Base-by-base conservation (phyloP, 1,140 invertebrate genomes). In the Pogonomyrmex californicus region DNA sequence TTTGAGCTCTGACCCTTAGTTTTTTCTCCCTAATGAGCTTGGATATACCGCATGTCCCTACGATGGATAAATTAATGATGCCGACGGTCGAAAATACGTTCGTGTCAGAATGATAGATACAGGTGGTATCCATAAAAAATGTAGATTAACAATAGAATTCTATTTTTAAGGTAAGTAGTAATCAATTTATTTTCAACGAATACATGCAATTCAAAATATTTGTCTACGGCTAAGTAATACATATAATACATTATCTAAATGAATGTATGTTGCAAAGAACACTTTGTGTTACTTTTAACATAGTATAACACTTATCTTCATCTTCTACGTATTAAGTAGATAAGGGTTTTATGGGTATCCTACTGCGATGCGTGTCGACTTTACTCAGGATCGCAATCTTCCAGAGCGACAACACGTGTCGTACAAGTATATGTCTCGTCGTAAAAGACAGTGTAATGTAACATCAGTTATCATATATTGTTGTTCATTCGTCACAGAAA, bases 21-120 rank as follows among this genome's bases (percentile, higher is more conserved):
- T 87, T 66, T 58, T 56, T 17, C 4, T n/a, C 17, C 36, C 44
- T 70, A 83, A 91, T 85, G 78, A 90, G 86, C 60, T 58, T 86
- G 73, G 63, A 89, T 85, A 89, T 85, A 79, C 60, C 82, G 88
- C 89, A 87, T 92, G 81, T 85, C 90, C 58, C 49, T 82, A 88
- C 91, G 93, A 94, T 93, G 89, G 90, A 93, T 93, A 93, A 94
- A 94, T 93, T 94, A 92, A 93, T 93, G 92, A 93, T 92, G 82
- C 78, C 65, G 82, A 86, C 88, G 88, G 88, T 66, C 70, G 88
- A 77, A 93, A 92, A 91, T 93, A 92, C 90, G 91, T 92, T 87
- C 86, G 86, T 75, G 91, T 93, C 92, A 92, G 68, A 85, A 73
- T 90, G 88, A 90, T 90, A 81, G 86, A 90, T 87, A 90, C 68